Evolutionary conservation across 2,888 invertebrate species (phyloP).

Genomic region (Chrysodeixis includens): DNA sequence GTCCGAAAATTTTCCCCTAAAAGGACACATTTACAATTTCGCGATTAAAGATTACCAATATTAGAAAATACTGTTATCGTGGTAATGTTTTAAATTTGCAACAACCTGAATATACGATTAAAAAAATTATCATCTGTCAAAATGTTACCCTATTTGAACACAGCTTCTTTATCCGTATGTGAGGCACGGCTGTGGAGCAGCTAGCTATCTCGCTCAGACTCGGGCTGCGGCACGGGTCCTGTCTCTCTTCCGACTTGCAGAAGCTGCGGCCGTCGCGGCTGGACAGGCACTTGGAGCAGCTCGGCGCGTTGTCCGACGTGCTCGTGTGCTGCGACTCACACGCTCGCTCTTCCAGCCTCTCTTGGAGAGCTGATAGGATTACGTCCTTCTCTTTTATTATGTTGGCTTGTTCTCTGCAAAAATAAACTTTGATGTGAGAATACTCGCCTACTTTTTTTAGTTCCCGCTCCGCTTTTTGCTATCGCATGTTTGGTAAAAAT

Average conservation of each 20-base stretch:
- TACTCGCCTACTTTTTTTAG: neutral
- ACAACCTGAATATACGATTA: too few species aligned
- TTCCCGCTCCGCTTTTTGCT: too few species aligned
- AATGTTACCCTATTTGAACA: conserved; percentile 59
- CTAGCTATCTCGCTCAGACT: conserved; percentile 63
- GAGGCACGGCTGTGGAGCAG: conserved; percentile 66
- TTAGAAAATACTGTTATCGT: too few species aligned
- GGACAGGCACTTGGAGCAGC: conserved; percentile 56
- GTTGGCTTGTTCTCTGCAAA: conserved; percentile 72
- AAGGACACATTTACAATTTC: too few species aligned
- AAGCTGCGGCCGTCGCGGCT: conserved; percentile 46
- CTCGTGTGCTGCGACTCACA: conserved; percentile 30
- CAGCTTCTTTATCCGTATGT: conserved; percentile 64
- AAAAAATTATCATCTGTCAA: too few species aligned
- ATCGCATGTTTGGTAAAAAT: too few species aligned
- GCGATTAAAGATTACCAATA: too few species aligned
- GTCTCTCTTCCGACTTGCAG: conserved; percentile 42
- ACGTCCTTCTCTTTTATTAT: conserved; percentile 70
- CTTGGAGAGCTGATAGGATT: conserved; percentile 61
- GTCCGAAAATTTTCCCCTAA: too few species aligned
- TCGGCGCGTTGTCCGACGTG: conserved; percentile 51
- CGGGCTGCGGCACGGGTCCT: conserved; percentile 28
- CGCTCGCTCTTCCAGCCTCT: conserved; percentile 50
- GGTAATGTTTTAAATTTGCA: too few species aligned
- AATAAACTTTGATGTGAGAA: neutral